These are phyloP conservation scores for Pedetes capensis DNA, from an alignment of 2,113 vertebrate genomes.

Conservation along the genomic window DNA sequence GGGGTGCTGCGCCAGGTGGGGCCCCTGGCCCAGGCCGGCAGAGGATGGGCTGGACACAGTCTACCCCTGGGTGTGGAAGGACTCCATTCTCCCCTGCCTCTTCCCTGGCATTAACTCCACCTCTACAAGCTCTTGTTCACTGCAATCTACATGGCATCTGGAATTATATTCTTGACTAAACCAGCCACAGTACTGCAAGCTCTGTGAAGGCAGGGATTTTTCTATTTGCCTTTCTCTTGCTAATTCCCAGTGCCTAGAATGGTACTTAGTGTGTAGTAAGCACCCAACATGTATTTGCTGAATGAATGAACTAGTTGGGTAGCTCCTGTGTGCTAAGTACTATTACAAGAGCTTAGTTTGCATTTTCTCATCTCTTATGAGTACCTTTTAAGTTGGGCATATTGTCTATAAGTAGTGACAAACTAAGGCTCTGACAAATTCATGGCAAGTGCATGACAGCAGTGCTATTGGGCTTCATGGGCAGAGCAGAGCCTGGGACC, in stretches of 20 bases:
- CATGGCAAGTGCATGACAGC: background rate
- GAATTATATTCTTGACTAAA: background rate
- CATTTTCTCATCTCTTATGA: background rate
- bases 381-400: background rate
- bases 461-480: background rate
- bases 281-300: background rate
- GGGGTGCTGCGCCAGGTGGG: conserved; percentile 93
- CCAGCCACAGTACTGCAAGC: background rate
- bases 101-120: background rate
- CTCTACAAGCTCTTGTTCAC: background rate
- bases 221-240: background rate
- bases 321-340: background rate
- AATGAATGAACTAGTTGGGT: background rate
- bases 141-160: background rate
- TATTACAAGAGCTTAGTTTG: background rate
- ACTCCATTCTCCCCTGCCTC: background rate
- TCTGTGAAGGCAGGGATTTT: background rate
- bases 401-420: background rate
- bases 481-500: background rate
- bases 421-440: background rate
- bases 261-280: background rate
- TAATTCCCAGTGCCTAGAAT: background rate
- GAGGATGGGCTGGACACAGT: background rate
- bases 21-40: background rate
- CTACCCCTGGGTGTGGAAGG: no score